phyloP scores from a whole-genome alignment of 2,113 vertebrate genomes.

The Lagenorhynchus albirostris region DNA sequence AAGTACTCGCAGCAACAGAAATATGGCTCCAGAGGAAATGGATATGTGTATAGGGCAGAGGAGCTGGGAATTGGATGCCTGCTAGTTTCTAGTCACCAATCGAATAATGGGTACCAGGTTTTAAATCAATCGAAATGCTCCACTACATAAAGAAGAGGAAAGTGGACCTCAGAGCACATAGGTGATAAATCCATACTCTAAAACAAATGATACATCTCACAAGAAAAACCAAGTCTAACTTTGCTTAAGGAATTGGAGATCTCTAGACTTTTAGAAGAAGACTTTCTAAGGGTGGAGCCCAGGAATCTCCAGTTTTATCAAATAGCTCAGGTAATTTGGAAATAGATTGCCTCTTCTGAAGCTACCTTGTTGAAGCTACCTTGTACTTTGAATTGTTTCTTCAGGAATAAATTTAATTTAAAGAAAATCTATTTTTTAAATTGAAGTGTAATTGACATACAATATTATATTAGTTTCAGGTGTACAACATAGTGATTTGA shows the following conservation, averaged over 20 bases:
- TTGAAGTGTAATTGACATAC: too few species aligned
- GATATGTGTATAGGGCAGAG: neutral
- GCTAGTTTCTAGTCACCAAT: neutral
- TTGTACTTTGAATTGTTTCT: neutral
- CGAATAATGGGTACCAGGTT: neutral
- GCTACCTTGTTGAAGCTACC: neutral
- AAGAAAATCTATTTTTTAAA: neutral
- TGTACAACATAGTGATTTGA: too few species aligned
- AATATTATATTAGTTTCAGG: too few species aligned
- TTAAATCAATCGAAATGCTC: neutral
- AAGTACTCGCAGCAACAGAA: neutral
- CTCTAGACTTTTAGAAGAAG: neutral
- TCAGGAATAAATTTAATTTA: neutral
- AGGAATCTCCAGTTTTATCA: neutral
- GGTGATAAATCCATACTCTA: neutral
- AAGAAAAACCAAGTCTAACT: neutral
- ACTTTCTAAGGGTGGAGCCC: neutral
- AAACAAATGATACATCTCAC: neutral
- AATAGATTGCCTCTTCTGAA: neutral
- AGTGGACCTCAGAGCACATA: neutral
- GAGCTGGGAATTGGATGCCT: neutral
- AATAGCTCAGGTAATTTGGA: neutral
- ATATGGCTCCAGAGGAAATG: neutral
- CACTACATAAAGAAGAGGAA: neutral
- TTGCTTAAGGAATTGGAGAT: neutral